These are phyloP conservation scores for Perizoma flavofasciatum DNA, from an alignment of 2,888 invertebrate genomes.

Conservation along the genomic window DNA sequence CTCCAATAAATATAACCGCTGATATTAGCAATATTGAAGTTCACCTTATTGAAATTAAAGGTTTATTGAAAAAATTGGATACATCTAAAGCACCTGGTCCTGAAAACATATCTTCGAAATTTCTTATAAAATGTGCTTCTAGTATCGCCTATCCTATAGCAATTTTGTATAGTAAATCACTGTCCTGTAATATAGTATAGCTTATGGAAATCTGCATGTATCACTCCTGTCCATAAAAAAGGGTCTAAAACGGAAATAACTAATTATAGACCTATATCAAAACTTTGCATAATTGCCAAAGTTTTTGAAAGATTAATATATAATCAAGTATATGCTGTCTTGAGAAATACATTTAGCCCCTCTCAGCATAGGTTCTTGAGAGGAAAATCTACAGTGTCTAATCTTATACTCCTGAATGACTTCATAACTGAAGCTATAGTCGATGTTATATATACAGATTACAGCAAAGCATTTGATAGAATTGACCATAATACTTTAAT, in stretches of 20 bases:
- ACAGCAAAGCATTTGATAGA: too few relatives aligned
- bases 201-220: background rate
- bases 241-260: constrained; percentile 6
- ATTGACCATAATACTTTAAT: too few relatives aligned
- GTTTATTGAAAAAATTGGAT: constrained; percentile 4
- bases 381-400: constrained; percentile 6
- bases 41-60: too few relatives aligned
- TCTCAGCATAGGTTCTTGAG: constrained; percentile 15
- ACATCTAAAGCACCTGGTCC: constrained; percentile 7
- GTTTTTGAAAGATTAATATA: constrained; percentile 10
- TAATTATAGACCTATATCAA: constrained; percentile 14
- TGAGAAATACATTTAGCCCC: background rate
- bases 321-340: background rate
- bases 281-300: constrained; percentile 14
- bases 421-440: too few relatives aligned
- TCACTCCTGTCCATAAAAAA: constrained; percentile 1
- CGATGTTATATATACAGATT: too few relatives aligned
- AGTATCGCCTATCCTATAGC: constrained; percentile 1
- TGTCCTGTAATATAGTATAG: too few relatives aligned
- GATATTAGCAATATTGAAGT: too few relatives aligned
- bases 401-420: constrained; percentile 1
- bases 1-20: too few relatives aligned
- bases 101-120: constrained; percentile 7
- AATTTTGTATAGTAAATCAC: background rate
- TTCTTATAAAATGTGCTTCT: constrained; percentile 5